phyloP scores from a whole-genome alignment of 2,888 invertebrate species.

The Tribolium freemani region DNA sequence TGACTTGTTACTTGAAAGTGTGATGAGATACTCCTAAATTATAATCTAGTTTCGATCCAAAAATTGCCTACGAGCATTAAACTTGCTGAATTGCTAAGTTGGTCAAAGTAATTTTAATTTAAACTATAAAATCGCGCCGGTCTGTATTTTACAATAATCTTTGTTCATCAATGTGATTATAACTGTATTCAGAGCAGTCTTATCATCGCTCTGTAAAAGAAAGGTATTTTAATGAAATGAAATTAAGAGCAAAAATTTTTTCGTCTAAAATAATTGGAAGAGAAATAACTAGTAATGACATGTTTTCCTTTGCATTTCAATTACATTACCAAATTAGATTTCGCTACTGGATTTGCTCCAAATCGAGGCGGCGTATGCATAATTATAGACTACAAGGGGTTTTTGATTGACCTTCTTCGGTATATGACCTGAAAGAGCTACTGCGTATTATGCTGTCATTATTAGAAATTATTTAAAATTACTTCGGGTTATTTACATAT shows the following conservation, averaged over 20 bases:
- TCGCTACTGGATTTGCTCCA: slow-evolving; percentile 57
- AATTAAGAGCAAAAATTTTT: slow-evolving; percentile 15
- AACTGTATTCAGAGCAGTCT: not conserved
- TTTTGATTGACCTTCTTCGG: slow-evolving; percentile 53
- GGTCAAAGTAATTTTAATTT: not conserved
- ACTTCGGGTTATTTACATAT: slow-evolving; percentile 44
- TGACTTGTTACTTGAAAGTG: too few species aligned
- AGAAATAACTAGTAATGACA: slow-evolving; percentile 36
- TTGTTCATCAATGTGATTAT: not conserved
- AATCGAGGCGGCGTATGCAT: slow-evolving; percentile 52
- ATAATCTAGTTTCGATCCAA: too few species aligned
- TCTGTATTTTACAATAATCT: not conserved
- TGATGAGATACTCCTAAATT: too few species aligned
- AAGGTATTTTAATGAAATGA: slow-evolving; percentile 1
- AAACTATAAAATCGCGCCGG: not conserved
- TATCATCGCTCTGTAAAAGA: not conserved
- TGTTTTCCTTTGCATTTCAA: slow-evolving; percentile 47
- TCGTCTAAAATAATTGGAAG: slow-evolving; percentile 11
- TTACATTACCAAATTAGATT: slow-evolving; percentile 54
- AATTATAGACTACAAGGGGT: slow-evolving; percentile 54
- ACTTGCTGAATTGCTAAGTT: not conserved
- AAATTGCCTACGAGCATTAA: too few species aligned
- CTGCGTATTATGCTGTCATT: slow-evolving; percentile 46
- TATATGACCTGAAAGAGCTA: slow-evolving; percentile 49
- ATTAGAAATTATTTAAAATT: slow-evolving; percentile 43